phyloP scores from a whole-genome alignment of 1,140 invertebrate genomes.

The Trypoxylus dichotomus region DNA sequence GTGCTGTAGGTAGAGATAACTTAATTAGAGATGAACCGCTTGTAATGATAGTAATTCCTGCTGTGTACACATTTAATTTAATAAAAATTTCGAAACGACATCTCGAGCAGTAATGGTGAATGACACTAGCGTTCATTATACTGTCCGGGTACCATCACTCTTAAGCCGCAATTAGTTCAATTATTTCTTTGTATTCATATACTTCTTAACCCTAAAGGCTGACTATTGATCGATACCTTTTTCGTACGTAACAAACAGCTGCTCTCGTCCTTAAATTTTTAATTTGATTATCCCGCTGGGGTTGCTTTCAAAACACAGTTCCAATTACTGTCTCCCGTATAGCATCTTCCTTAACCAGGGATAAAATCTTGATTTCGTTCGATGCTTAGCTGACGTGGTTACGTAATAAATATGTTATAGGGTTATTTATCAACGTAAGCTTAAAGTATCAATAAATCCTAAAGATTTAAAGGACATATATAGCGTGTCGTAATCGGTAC shows the following conservation, averaged over 20 bases:
- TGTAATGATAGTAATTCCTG: slow-evolving; percentile 1
- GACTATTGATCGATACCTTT: slow-evolving; percentile 3
- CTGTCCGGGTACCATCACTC: neutral
- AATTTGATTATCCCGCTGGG: neutral
- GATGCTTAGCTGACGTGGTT: neutral
- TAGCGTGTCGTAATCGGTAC: too few relatives aligned
- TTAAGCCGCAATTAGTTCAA: neutral
- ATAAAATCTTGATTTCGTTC: neutral
- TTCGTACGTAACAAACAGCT: slow-evolving; percentile 16
- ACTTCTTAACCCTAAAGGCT: neutral
- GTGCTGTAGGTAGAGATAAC: neutral
- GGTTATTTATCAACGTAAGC: neutral
- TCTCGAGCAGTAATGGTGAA: neutral
- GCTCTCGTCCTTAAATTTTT: slow-evolving; percentile 1
- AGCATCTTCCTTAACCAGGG: neutral
- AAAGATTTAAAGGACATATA: too few relatives aligned
- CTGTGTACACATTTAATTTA: slow-evolving; percentile 8
- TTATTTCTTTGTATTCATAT: neutral
- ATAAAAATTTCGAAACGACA: slow-evolving; percentile 18
- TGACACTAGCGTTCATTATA: neutral
- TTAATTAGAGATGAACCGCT: neutral
- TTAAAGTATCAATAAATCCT: neutral
- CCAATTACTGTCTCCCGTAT: slow-evolving; percentile 10
- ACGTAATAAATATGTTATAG: neutral
- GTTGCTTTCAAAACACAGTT: slow-evolving; percentile 22